Conservation (phyloP, 2,113 vertebrate species). For the Malaclemys terrapin region DNA sequence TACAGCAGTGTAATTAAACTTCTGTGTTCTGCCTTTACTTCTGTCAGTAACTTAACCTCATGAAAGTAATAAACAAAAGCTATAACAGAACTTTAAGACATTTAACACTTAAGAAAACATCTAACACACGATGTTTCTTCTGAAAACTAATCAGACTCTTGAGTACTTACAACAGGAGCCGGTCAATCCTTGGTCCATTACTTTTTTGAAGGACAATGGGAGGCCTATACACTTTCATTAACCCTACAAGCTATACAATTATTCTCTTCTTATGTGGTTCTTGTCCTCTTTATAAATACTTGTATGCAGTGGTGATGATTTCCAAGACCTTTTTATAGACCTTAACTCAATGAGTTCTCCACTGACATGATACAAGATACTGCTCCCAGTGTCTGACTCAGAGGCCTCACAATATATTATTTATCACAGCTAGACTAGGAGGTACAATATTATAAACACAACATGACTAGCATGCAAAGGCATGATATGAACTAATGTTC, state of each 20-base stretch:
- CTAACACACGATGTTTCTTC: rapidly evolving
- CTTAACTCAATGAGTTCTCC: conserved; percentile 72
- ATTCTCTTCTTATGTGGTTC: conserved; percentile 3
- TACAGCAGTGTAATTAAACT: background rate
- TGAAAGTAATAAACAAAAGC: background rate
- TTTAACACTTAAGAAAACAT: background rate
- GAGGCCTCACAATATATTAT: conserved; percentile 66
- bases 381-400: conserved; percentile 66
- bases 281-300: conserved; percentile 69
- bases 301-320: conserved; percentile 58
- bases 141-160: background rate
- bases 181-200: conserved; percentile 78
- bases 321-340: conserved; percentile 79
- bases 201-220: conserved; percentile 52
- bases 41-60: background rate
- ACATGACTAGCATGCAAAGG: conserved; percentile 42
- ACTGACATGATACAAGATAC: conserved; percentile 48
- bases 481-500: conserved; percentile 49
- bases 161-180: conserved; percentile 80
- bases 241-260: background rate
- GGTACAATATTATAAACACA: conserved; percentile 65
- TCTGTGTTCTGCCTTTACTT: background rate
- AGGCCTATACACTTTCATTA: conserved; percentile 76
- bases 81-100: background rate
- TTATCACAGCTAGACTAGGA: conserved; percentile 38